Evolutionary conservation across 2,888 invertebrate genomes (phyloP), one percentile per base, ranked within the genome.

Genomic region (Hecatera dysodea): DNA sequence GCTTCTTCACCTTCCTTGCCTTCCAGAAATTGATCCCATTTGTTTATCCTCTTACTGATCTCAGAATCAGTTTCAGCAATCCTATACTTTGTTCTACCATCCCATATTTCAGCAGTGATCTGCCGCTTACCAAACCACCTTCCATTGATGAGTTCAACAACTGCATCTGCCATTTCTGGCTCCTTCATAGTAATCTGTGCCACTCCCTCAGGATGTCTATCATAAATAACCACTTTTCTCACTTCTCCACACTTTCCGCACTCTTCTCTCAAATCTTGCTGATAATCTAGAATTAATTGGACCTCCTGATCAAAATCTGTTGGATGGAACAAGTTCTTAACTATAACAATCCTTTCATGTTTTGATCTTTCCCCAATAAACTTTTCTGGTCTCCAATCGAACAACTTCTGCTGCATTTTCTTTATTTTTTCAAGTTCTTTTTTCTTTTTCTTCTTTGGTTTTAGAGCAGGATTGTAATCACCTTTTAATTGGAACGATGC

Each of bases 361-460:
- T 98, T 99, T 0, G 97, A 97, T 63, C 99, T 96, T 88, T 98
- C 98, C 1, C 98, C 98, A 44, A 97, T 95, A 90, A 98, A 96
- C 91, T 98, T 98, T 86, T 99, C 99, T 0, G 99, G 99, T 74
- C 98, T 96, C 99, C 99, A 99, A 91, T 99, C 99, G 91, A 99
- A 98, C 61, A 99, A 95, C 97, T 98, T 99, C 90, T 99, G 98
- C 90, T 99, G 98, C 93, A 98, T 97, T 92, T 98, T 98, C 93
- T 98, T 98, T 67, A 98, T 91, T 90, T 99, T 99, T 81, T 99
- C 98, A 86, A 98, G 97, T 80, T 99, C 98, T 84, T 98, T 98
- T 91, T 98, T 98, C 92, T 97, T 98, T 90, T 98, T 98, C 92
- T 98, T 98, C 92, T 98, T 99, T 0, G 99, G 99, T 91, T 99